phyloP scores from a whole-genome alignment of 1,140 invertebrate species.

The Ostrea edulis region DNA sequence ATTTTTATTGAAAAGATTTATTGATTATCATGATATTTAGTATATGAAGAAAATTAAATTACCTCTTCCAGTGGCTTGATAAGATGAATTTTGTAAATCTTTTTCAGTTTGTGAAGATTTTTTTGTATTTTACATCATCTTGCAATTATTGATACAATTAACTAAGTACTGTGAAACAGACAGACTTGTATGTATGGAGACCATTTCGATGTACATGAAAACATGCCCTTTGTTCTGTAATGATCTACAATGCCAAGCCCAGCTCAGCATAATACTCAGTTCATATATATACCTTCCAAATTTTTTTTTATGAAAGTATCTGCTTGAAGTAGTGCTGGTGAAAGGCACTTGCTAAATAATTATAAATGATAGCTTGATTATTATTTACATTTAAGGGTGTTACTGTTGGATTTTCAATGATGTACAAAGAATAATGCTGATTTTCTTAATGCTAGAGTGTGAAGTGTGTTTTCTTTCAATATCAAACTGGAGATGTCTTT shows the following conservation, averaged over 20 bases:
- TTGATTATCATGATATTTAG: no score
- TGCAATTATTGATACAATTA: not conserved
- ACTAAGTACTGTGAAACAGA: not conserved
- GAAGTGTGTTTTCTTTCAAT: no score
- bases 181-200: not conserved
- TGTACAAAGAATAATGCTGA: no score
- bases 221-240: not conserved
- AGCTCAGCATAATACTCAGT: constrained; percentile 12
- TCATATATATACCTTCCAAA: not conserved
- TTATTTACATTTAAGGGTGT: no score
- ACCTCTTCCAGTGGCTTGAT: not conserved
- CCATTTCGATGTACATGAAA: not conserved
- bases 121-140: not conserved
- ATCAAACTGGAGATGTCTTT: no score
- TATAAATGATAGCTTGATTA: no score
- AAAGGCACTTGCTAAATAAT: no score
- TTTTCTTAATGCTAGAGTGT: no score
- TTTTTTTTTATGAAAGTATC: not conserved
- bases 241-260: not conserved
- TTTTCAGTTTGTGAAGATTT: no score
- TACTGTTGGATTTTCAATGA: no score
- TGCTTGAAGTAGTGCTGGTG: not conserved
- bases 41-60: not conserved
- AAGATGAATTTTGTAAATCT: not conserved
- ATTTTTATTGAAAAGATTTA: no score